Evolutionary conservation across 2,888 invertebrate species (phyloP).

Genomic region (Sarcophaga variegata): DNA sequence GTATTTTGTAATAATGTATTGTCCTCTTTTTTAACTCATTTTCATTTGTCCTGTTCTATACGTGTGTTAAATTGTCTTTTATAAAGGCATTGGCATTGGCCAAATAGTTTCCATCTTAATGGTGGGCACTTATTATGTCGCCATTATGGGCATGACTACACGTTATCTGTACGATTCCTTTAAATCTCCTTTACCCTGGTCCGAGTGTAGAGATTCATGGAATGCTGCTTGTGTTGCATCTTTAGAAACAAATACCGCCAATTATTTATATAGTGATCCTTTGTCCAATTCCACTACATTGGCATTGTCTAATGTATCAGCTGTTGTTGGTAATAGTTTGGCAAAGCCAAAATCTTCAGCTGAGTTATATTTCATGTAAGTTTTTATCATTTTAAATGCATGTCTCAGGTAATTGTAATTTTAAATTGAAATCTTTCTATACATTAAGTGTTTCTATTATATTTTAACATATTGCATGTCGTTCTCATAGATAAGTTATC

Average conservation of each 20-base stretch:
- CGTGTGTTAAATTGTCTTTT: conserved; percentile 18
- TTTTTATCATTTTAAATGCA: conserved; percentile 66
- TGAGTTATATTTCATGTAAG: conserved; percentile 82
- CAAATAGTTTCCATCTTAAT: conserved; percentile 83
- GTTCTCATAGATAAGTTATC: background rate
- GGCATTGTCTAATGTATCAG: background rate
- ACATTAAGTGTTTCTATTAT: background rate
- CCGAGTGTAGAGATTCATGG: conserved; percentile 84
- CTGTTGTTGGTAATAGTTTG: background rate
- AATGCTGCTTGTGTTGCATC: conserved; percentile 81
- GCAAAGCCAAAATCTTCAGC: conserved; percentile 77
- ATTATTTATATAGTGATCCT: conserved; percentile 24
- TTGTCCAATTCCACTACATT: conserved; percentile 35
- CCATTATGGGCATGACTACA: conserved; percentile 86
- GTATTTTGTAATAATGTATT: conserved; percentile 6
- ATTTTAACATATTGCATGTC: conserved; percentile 21
- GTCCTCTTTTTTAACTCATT: background rate
- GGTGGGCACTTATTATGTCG: conserved; percentile 86
- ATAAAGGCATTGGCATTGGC: conserved; percentile 84
- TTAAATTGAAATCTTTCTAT: background rate
- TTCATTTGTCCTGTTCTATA: conserved; percentile 1
- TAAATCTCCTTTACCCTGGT: conserved; percentile 85
- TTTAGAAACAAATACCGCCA: conserved; percentile 72
- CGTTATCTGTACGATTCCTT: conserved; percentile 86
- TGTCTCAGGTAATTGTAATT: background rate